phyloP scores from a whole-genome alignment of 2,888 invertebrate genomes.

The Andricus curvator region DNA sequence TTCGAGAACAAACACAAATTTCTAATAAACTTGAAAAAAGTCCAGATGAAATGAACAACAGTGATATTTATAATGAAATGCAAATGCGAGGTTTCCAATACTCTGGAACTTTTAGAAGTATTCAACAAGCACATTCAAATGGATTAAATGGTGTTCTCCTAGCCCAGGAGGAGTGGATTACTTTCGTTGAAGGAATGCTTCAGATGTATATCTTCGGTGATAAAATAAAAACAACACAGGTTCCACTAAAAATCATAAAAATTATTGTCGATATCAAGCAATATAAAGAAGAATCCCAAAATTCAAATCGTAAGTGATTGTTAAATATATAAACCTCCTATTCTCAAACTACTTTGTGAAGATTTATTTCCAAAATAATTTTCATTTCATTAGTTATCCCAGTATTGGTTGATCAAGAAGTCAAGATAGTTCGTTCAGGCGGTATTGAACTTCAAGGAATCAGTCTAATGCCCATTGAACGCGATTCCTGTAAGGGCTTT shows the following conservation, averaged over 20 bases:
- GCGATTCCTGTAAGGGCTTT: too few relatives aligned
- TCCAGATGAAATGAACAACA: constrained; percentile 43
- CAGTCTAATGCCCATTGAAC: too few relatives aligned
- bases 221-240: constrained; percentile 71
- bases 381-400: too few relatives aligned
- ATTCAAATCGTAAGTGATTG: background rate
- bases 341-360: too few relatives aligned
- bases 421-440: too few relatives aligned
- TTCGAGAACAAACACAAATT: constrained; percentile 50
- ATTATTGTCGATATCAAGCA: constrained; percentile 78
- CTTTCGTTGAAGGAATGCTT: constrained; percentile 84
- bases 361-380: too few relatives aligned
- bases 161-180: constrained; percentile 76
- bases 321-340: too few relatives aligned
- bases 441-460: too few relatives aligned
- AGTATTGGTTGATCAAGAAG: too few relatives aligned
- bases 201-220: constrained; percentile 81
- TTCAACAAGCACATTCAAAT: constrained; percentile 78
- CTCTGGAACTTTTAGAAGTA: constrained; percentile 78
- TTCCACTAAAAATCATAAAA: too few relatives aligned
- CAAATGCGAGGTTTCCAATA: constrained; percentile 80
- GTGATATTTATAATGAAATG: constrained; percentile 78
- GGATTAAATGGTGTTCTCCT: constrained; percentile 74
- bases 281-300: constrained; percentile 60
- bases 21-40: background rate